A percentile compares a stretch with the other conserved stretches of the same genome.
Conservation (phyloP, 2,797 vertebrate genomes). For the Oryzias dopingdopingensis region DNA sequence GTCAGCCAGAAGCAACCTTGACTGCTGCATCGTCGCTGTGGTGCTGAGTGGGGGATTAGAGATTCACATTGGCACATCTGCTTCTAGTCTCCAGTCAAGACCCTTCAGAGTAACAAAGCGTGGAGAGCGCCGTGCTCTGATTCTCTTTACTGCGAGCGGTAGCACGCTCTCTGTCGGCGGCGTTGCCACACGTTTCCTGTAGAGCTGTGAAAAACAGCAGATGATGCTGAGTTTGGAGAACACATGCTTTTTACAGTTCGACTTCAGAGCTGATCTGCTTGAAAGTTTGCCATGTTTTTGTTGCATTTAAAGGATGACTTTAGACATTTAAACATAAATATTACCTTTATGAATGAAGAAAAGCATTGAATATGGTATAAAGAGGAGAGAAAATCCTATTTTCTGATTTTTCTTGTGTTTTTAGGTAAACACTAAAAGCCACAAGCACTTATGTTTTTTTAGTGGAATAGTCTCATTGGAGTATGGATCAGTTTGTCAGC, state of each 20-base stretch:
- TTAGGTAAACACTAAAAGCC: no score
- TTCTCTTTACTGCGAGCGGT: conserved; percentile 18
- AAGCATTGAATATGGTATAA: no score
- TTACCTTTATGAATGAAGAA: no score
- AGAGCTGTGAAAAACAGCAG: conserved; percentile 27
- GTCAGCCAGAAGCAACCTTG: conserved; percentile 46
- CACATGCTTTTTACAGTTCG: conserved; percentile 10
- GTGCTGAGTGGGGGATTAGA: conserved; percentile 44
- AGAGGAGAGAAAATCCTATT: no score
- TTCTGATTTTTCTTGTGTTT: no score
- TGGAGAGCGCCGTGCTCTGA: conserved; percentile 8
- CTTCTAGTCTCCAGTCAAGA: conserved; percentile 23
- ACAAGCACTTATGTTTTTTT: no score
- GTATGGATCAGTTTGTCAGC: no score
- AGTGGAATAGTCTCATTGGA: no score
- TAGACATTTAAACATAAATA: no score
- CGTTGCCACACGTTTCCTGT: conserved; percentile 7
- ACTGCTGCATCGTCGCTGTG: conserved; percentile 47
- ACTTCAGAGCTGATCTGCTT: conserved; percentile 1
- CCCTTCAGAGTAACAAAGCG: conserved; percentile 3
- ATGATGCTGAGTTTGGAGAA: conserved; percentile 18
- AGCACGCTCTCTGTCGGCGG: conserved; percentile 11
- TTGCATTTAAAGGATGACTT: no score
- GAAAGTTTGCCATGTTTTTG: no score
- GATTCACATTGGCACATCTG: conserved; percentile 34